phyloP scores from a whole-genome alignment of 2,888 invertebrate species.

The Temnothorax unifasciatus region DNA sequence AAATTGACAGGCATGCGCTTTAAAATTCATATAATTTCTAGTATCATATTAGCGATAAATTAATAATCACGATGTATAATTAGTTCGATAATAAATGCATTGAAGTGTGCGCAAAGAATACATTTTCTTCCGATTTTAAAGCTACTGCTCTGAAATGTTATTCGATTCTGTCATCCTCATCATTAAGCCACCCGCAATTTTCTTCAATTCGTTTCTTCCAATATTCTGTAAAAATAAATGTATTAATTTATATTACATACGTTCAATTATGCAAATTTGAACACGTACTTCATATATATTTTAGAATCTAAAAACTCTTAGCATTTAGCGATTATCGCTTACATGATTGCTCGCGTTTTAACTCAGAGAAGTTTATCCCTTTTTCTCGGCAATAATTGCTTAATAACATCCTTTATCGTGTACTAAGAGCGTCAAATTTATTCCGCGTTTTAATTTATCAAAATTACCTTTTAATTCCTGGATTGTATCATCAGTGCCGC shows the following conservation, averaged over 20 bases:
- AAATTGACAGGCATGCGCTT: no score
- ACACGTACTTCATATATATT: neutral
- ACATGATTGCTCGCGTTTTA: neutral
- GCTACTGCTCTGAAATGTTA: no score
- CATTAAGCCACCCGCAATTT: conserved; percentile 87
- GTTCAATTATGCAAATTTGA: neutral
- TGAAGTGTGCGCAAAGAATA: no score
- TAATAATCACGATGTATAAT: no score
- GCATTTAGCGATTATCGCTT: neutral
- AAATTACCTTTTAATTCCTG: conserved; percentile 64
- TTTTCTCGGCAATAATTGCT: neutral
- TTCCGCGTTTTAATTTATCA: neutral
- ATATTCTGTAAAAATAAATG: conserved; percentile 80
- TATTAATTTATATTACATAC: neutral
- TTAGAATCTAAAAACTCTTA: neutral
- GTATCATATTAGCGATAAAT: no score
- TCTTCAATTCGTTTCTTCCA: conserved; percentile 86
- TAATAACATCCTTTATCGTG: neutral
- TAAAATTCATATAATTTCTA: no score
- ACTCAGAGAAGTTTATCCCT: neutral
- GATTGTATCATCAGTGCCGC: conserved; percentile 86
- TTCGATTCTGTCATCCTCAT: conserved; percentile 84
- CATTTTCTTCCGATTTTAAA: no score
- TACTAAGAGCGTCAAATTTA: neutral
- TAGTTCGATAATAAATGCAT: no score